These are phyloP conservation scores for Stegastes partitus DNA, from an alignment of 2,113 vertebrate genomes.

Conservation along the genomic window DNA sequence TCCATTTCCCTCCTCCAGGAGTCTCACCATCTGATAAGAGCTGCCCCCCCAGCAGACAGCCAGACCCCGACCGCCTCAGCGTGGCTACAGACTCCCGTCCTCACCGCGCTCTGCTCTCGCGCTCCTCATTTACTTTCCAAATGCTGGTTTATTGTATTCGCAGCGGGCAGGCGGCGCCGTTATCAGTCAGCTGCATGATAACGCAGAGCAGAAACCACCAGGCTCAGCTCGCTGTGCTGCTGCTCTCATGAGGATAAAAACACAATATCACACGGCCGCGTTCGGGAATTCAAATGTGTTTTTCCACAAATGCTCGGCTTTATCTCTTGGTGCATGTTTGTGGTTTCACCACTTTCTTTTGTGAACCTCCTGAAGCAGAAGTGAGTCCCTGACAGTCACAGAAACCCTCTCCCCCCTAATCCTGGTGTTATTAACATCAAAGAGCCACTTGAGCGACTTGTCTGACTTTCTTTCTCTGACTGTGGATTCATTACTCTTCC, in stretches of 20 bases:
- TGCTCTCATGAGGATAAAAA: conserved; percentile 25
- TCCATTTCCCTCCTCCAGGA: conserved; percentile 31
- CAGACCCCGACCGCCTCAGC: conserved; percentile 31
- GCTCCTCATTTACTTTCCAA: neutral
- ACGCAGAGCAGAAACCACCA: conserved; percentile 5
- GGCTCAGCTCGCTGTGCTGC: neutral
- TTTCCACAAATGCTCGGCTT: too few species aligned
- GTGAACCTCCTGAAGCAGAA: too few species aligned
- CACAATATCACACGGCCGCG: neutral
- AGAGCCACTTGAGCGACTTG: conserved; percentile 32
- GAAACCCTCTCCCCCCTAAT: conserved; percentile 21
- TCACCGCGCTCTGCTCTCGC: neutral
- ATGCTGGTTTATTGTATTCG: conserved; percentile 22
- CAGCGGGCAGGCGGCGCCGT: neutral
- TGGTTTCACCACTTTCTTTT: too few species aligned
- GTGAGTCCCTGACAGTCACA: conserved; percentile 5
- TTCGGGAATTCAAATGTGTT: neutral
- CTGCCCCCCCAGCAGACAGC: conserved; percentile 47
- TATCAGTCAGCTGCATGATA: conserved; percentile 43
- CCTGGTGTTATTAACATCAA: conserved; percentile 49
- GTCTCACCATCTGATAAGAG: conserved; percentile 56
- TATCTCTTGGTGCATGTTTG: too few species aligned
- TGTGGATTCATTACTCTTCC: conserved; percentile 66
- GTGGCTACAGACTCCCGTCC: conserved; percentile 24
- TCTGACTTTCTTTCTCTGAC: conserved; percentile 37